Base-by-base conservation (phyloP, 2,113 vertebrate genomes). In the Salvelinus alpinus region DNA sequence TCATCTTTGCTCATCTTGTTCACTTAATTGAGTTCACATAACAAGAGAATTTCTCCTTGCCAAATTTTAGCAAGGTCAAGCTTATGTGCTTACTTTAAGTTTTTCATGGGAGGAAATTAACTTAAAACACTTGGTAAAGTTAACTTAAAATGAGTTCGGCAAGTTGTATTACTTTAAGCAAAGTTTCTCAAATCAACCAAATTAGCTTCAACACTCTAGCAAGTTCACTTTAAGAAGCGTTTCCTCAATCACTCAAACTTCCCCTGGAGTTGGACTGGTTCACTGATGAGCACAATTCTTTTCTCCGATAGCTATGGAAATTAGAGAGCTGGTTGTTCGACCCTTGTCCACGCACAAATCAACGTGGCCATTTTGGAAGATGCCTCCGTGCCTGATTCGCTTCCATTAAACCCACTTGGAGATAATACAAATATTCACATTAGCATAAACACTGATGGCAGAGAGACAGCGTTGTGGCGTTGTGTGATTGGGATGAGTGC, bases 381-480 rank as follows among this genome's bases (percentile, higher is more conserved):
- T 62, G 34, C 74, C 72, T 51, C 59, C 60, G 64, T 18, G 62
- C 51, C 75, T 65, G 70, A 57, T 81, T 72, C 60, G 24, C 77
- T 71, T 9, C 81, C 80, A 87, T 84, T 85, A 87, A 29, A 82
- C 69, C 54, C 72, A 16, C 80, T 85, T 71, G 69, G 64, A 65
- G 70, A 9, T 87, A 85, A 90, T 86, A 71, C 83, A 87, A 86
- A 88, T 81, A 82, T 85, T 64, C 59, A 38, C 25, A 27, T 65
- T 78, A 73, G 81, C 78, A 87, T 69, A 67, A 79, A 74, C 44
- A 73, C 60, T 71, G 66, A 78, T 65, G 78, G 75, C 76, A 72
- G 44, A 29, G 66, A 62, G 69, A 76, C 25, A 54, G 51, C 51
- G 4, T 18, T 54, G 12, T 54, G 48, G 20, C 78, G 65, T 59